Evolutionary conservation across 1,140 invertebrate genomes (phyloP).

Genomic region (Dendroctonus valens): DNA sequence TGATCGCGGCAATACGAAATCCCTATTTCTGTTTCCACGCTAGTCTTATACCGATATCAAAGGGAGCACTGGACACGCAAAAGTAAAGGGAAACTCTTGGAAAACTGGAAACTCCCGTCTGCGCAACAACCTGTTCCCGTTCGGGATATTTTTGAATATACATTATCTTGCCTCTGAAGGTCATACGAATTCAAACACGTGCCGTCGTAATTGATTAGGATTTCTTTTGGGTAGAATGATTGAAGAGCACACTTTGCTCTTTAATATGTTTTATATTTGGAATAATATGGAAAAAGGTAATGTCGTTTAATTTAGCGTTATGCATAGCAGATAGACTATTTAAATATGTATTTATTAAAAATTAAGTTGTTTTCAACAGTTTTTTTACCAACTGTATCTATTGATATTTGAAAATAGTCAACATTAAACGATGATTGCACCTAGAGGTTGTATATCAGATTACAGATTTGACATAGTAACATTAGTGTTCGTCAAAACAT

Average conservation of each 20-base stretch:
- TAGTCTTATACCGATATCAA: not conserved
- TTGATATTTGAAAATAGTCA: too few species aligned
- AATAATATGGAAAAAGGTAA: not conserved
- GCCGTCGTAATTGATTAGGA: not conserved
- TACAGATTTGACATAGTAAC: too few species aligned
- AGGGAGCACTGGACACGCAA: slow-evolving; percentile 11
- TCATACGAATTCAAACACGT: not conserved
- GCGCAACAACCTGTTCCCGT: slow-evolving; percentile 14
- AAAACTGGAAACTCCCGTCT: slow-evolving; percentile 5
- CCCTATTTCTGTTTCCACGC: too few species aligned
- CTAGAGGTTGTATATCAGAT: too few species aligned
- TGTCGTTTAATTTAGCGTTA: not conserved
- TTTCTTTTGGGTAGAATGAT: not conserved
- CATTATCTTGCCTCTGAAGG: not conserved
- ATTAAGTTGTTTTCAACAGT: too few species aligned
- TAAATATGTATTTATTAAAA: too few species aligned
- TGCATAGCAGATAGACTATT: too few species aligned
- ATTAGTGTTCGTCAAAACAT: too few species aligned
- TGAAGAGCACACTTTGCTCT: not conserved
- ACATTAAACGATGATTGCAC: too few species aligned
- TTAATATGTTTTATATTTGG: not conserved
- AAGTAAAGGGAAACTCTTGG: not conserved
- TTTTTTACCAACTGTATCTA: too few species aligned
- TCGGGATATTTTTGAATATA: not conserved
- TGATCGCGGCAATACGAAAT: too few species aligned